Base-by-base conservation (phyloP, 2,797 vertebrate genomes). In the Xiphorhynchus erythropygius region DNA sequence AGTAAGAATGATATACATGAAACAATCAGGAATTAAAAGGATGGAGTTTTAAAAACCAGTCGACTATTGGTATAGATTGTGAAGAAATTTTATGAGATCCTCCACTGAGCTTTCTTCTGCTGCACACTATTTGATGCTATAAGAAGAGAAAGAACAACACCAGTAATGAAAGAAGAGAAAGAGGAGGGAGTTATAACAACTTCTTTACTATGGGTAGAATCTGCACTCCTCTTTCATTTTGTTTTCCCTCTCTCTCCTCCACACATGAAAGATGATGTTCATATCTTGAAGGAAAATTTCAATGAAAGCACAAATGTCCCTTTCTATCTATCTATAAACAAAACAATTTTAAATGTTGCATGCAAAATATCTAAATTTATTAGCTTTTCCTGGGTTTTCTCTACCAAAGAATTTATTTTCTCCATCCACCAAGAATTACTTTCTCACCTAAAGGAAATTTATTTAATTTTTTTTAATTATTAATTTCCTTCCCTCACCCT, bases 31-130 rank as follows among this genome's bases (percentile, higher is more conserved):
- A 78, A 9, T 21, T 44, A 55, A 79, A n/a, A 57, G 27, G 7
- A 18, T 46, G 42, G 37, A 42, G 7, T 47, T 19, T 47, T 27
- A 90, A 77, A 27, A 70, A 28, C 13, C 27, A 15, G 4, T 59
- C 0, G 0, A 15, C 19, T 64, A 12, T 23, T 30, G 19, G 46
- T 56, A 41, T 7, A 12, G 32, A 47, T 57, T 30, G 6, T 47
- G 42, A 77, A 41, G 32, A 85, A 65, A 50, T 55, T 37, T 76
- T 60, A 60, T 41, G 24, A 39, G 11, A 24, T 44, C 9, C 7
- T 42, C 32, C 33, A 11, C 4, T 42, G 10, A 57, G 4, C 3
- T 81, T 67, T 83, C 30, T 89, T 77, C 62, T 59, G 18, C 17
- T 62, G 27, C 25, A 9, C 22, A 35, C 15, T 2, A 5, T 70